phyloP scores from a whole-genome alignment of 2,113 vertebrate genomes.

The Corvus hawaiiensis region DNA sequence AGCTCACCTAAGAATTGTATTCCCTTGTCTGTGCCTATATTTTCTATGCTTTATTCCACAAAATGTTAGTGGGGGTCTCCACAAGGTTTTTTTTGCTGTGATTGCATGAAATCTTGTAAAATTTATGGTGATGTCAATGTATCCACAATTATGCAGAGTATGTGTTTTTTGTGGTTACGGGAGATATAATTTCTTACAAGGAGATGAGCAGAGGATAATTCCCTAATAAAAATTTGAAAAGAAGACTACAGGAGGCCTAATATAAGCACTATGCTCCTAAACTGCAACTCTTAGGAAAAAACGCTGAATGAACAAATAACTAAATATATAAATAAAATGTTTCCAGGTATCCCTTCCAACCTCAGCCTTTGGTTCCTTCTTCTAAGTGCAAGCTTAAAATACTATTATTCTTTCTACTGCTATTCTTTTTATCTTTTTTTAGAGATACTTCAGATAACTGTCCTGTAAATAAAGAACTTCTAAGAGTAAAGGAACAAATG shows the following conservation, averaged over 20 bases:
- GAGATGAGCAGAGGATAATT: neutral
- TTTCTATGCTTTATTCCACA: neutral
- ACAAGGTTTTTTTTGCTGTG: neutral
- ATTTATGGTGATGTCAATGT: neutral
- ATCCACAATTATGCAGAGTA: neutral
- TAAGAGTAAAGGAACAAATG: neutral
- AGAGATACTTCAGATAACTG: neutral
- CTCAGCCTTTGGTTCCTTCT: neutral
- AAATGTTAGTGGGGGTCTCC: neutral
- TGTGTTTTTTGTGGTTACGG: neutral
- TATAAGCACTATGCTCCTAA: neutral
- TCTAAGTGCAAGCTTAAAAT: neutral
- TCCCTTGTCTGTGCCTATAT: neutral
- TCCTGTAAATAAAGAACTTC: neutral
- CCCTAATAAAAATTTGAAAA: neutral
- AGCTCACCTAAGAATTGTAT: neutral
- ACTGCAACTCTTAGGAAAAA: neutral
- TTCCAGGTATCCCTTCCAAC: neutral
- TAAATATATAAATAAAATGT: neutral
- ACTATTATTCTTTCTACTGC: neutral
- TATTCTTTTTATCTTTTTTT: neutral
- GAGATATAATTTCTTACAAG: neutral
- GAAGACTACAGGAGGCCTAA: neutral
- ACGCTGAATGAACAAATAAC: accelerated
- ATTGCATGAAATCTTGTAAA: neutral